phyloP scores from a whole-genome alignment of 2,797 vertebrate genomes.

The Manis crassicaudata region DNA sequence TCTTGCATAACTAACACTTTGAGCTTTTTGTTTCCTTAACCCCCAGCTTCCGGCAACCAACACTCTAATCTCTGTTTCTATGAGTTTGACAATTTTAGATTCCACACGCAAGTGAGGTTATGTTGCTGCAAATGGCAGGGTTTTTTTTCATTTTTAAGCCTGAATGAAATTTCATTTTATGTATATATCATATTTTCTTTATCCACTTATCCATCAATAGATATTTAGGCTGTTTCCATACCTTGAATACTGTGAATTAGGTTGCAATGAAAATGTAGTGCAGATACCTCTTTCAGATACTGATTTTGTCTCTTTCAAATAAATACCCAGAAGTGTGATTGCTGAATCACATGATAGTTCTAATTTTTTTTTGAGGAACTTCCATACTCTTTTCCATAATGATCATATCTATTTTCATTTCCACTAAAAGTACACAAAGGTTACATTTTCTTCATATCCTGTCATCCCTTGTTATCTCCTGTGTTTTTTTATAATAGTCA shows the following conservation, averaged over 20 bases:
- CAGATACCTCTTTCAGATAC: neutral
- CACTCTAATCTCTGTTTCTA: neutral
- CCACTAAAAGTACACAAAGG: neutral
- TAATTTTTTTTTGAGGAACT: neutral
- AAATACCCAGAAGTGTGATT: neutral
- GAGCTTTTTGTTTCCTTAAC: neutral
- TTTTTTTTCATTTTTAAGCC: neutral
- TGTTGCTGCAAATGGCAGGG: neutral
- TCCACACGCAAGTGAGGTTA: neutral
- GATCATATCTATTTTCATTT: neutral
- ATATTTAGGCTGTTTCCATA: neutral
- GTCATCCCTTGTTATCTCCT: neutral
- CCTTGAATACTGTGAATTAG: neutral
- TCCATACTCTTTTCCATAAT: neutral
- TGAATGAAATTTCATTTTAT: neutral
- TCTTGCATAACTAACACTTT: neutral
- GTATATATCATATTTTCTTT: neutral
- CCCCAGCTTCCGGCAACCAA: neutral
- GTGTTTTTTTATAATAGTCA: neutral
- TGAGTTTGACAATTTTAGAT: neutral
- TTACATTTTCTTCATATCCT: neutral
- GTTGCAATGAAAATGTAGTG: neutral
- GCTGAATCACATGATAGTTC: neutral
- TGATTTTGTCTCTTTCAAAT: neutral
- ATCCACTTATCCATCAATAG: neutral